Percentiles rank a stretch among this genome's conserved stretches.
Conservation (phyloP, 2,888 invertebrate genomes). For the Tuberolachnus salignus region DNA sequence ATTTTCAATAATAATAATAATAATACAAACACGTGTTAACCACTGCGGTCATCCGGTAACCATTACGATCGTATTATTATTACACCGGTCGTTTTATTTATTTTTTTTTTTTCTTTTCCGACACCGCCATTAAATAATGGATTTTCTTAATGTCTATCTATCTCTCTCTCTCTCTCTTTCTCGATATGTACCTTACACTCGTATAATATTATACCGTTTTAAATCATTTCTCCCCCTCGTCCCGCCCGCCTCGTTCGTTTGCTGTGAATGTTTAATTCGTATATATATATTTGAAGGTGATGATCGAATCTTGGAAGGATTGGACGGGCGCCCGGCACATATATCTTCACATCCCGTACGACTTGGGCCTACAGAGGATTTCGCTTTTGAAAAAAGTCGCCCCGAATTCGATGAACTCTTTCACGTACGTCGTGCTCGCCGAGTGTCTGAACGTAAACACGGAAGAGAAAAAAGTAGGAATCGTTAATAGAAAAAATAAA, state of each 20-base stretch:
- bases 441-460: conserved; percentile 62
- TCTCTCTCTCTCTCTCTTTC: no score
- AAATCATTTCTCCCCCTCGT: no score
- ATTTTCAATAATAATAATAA: background rate
- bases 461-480: conserved; percentile 60
- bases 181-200: no score
- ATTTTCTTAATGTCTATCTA: no score
- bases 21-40: background rate
- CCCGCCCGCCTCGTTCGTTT: no score
- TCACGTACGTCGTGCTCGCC: conserved; percentile 63
- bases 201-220: no score
- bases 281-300: no score
- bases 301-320: conserved; percentile 64
- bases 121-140: background rate
- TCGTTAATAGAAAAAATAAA: background rate
- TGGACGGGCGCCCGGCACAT: conserved; percentile 64
- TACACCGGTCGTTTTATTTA: no score
- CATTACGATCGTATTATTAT: no score
- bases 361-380: conserved; percentile 63
- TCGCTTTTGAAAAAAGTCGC: conserved; percentile 62
- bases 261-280: conserved; percentile 17
- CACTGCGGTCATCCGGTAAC: background rate
- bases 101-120: background rate
- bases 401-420: conserved; percentile 62
- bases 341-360: conserved; percentile 63